Conservation (phyloP, 2,888 invertebrate genomes). For the Unio pictorum region DNA sequence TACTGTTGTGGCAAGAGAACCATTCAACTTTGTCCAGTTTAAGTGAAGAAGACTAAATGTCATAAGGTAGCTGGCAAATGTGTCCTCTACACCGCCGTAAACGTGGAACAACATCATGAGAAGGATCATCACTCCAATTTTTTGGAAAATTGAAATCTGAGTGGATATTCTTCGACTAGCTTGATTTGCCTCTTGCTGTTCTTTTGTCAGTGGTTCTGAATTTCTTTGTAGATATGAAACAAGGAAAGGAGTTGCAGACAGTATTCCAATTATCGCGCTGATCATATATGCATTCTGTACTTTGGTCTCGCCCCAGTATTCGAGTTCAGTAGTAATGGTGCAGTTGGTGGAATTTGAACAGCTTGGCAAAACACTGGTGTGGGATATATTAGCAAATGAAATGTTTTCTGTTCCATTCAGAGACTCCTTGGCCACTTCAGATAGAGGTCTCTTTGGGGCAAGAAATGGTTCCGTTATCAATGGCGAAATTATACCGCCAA, state of each 20-base stretch:
- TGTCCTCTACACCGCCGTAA: slow-evolving; percentile 21
- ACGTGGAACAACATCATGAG: slow-evolving; percentile 17
- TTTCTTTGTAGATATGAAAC: slow-evolving; percentile 5
- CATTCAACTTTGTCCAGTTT: slow-evolving; percentile 55
- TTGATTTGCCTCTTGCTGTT: neutral
- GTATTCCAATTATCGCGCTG: slow-evolving; percentile 4
- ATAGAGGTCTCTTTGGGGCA: slow-evolving; percentile 21
- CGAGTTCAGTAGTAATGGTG: too few species aligned
- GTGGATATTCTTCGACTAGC: slow-evolving; percentile 9
- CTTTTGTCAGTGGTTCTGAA: neutral
- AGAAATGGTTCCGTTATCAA: slow-evolving; percentile 72
- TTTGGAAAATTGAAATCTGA: slow-evolving; percentile 3
- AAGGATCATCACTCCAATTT: slow-evolving; percentile 8
- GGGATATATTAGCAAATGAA: too few species aligned
- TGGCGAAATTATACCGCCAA: slow-evolving; percentile 72
- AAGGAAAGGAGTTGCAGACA: slow-evolving; percentile 11
- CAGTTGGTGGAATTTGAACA: too few species aligned
- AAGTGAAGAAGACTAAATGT: slow-evolving; percentile 39
- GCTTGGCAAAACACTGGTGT: too few species aligned
- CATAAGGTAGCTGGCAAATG: slow-evolving; percentile 25
- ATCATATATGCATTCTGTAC: slow-evolving; percentile 13
- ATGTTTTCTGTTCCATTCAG: too few species aligned
- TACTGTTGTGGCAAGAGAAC: slow-evolving; percentile 62
- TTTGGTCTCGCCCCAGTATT: neutral
- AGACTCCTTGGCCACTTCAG: neutral